A percentile compares a stretch with the other conserved stretches of the same genome.
phyloP scores from a whole-genome alignment of 2,113 vertebrate species.

The Passer montanus region DNA sequence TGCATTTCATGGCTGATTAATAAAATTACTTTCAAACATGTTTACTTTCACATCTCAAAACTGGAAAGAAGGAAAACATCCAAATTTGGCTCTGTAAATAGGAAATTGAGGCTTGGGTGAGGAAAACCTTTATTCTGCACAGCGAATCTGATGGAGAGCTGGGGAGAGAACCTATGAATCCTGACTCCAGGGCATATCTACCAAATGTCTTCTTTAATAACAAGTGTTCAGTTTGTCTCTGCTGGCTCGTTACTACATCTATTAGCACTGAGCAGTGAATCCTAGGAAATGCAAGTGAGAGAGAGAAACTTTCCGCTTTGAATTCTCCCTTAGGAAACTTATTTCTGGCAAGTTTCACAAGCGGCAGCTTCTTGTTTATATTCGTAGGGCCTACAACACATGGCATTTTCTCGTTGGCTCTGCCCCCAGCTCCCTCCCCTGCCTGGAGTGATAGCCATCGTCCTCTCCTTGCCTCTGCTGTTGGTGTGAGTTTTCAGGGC shows the following conservation, averaged over 20 bases:
- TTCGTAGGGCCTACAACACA: background rate
- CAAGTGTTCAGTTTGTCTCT: background rate
- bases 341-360: background rate
- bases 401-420: background rate
- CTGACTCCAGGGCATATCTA: background rate
- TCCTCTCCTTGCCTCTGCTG: background rate
- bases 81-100: background rate
- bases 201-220: background rate
- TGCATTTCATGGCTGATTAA: conserved; percentile 29
- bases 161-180: background rate
- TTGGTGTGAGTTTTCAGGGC: background rate
- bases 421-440: background rate
- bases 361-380: background rate
- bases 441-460: background rate
- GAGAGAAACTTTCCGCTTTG: background rate
- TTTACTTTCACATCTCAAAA: background rate
- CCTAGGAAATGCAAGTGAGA: background rate
- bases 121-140: background rate
- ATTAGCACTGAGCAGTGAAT: background rate
- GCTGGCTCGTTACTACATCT: background rate
- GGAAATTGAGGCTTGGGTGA: background rate
- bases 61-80: background rate
- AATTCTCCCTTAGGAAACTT: background rate
- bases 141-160: background rate
- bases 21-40: conserved; percentile 17